phyloP scores from a whole-genome alignment of 2,888 invertebrate species.

The Phasia obesa region DNA sequence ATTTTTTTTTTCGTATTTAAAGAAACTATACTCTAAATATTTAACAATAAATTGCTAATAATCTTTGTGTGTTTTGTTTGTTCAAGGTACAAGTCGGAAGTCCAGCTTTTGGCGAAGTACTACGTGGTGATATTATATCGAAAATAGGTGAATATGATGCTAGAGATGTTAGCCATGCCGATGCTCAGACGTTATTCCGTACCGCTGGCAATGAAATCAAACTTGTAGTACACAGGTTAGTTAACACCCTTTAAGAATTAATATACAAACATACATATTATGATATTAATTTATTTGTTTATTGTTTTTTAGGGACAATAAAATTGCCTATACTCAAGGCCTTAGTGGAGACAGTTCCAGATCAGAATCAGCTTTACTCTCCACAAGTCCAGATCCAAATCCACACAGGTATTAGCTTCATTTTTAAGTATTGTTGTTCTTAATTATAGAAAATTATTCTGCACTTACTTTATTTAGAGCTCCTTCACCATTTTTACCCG shows the following conservation, averaged over 20 bases:
- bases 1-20: not conserved
- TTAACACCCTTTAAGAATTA: constrained; percentile 75
- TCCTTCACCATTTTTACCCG: constrained; percentile 84
- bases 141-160: constrained; percentile 95
- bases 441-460: not conserved
- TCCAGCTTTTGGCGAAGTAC: constrained; percentile 92
- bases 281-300: too few relatives aligned
- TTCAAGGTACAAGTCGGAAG: constrained; percentile 92
- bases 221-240: constrained; percentile 91
- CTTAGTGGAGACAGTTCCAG: constrained; percentile 83
- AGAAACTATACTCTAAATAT: not conserved
- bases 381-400: constrained; percentile 74
- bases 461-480: constrained; percentile 73
- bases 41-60: not conserved
- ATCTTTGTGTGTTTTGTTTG: not conserved
- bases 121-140: constrained; percentile 94
- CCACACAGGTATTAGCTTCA: constrained; percentile 83
- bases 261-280: too few relatives aligned
- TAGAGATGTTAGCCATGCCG: constrained; percentile 93
- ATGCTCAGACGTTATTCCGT: constrained; percentile 94
- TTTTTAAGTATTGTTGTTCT: not conserved
- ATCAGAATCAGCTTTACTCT: constrained; percentile 82
- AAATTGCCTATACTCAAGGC: constrained; percentile 82
- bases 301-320: constrained; percentile 79
- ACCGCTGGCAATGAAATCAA: constrained; percentile 91